Conservation (phyloP, 2,797 vertebrate genomes). For the Mormyrops attenuatus region DNA sequence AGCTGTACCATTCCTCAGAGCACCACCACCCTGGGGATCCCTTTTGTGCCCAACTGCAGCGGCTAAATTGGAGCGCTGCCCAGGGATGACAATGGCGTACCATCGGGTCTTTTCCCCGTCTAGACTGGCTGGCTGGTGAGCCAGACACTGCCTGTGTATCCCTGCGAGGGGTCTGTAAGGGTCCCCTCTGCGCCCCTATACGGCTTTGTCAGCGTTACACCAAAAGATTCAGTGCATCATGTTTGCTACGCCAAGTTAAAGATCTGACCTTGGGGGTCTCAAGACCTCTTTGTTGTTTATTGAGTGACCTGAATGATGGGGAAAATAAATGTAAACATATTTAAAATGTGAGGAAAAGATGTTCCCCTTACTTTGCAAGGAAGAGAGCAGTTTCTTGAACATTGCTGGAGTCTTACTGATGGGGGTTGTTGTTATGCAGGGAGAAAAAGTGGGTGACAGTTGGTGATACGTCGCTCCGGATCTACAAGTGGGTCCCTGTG, state of each 20-base stretch:
- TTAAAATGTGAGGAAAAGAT: not conserved
- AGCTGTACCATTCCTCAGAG: conserved; percentile 5
- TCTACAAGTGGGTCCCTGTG: conserved; percentile 99
- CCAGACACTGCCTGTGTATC: conserved; percentile 4
- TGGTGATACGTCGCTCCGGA: conserved; percentile 92
- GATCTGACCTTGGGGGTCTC: not conserved
- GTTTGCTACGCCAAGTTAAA: not conserved
- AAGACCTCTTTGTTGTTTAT: not conserved
- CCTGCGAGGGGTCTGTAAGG: not conserved
- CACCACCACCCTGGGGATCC: conserved; percentile 4
- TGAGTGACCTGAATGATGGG: not conserved
- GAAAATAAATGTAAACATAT: not conserved
- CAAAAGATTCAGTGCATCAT: not conserved
- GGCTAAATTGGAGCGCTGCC: conserved; percentile 19
- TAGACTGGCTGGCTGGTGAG: conserved; percentile 20
- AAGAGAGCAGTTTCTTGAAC: not conserved
- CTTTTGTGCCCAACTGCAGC: conserved; percentile 16
- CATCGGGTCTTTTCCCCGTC: conserved; percentile 16
- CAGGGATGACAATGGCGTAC: conserved; percentile 15
- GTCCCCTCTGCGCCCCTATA: not conserved
- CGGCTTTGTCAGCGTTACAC: not conserved
- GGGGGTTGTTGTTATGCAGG: conserved; percentile 56
- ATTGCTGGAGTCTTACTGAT: not conserved
- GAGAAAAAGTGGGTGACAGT: conserved; percentile 99
- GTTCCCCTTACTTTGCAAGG: not conserved